Conservation (phyloP, 2,113 vertebrate genomes). For the Alligator mississippiensis region DNA sequence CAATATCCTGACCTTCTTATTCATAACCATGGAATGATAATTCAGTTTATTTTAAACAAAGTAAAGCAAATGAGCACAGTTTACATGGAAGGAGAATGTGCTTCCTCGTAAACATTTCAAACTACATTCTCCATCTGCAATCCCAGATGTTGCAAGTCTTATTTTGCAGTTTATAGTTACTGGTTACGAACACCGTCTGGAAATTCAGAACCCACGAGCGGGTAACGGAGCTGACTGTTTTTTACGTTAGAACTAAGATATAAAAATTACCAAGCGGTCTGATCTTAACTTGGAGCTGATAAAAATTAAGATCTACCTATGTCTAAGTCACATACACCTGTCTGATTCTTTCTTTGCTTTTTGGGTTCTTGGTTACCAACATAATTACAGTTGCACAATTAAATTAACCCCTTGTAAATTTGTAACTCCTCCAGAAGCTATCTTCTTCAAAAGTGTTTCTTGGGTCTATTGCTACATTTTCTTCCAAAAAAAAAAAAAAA, state of each 20-base stretch:
- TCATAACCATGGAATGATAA: not conserved
- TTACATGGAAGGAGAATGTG: not conserved
- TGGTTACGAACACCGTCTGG: not conserved
- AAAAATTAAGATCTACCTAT: not conserved
- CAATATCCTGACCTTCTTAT: not conserved
- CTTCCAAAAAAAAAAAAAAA: not conserved
- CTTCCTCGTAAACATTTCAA: not conserved
- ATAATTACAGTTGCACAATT: not conserved
- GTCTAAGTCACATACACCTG: not conserved
- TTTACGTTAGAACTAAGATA: not conserved
- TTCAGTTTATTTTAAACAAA: slow-evolving; percentile 9
- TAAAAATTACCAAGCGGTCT: not conserved
- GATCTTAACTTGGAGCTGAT: not conserved
- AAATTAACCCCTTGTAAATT: not conserved
- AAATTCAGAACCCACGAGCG: slow-evolving; percentile 19
- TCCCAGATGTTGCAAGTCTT: not conserved
- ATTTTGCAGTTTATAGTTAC: not conserved
- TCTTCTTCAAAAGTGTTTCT: not conserved
- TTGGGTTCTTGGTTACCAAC: not conserved
- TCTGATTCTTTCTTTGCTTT: not conserved
- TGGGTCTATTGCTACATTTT: not conserved
- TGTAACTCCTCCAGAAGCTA: not conserved
- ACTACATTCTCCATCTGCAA: not conserved
- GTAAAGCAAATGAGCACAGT: not conserved
- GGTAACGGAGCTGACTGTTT: not conserved